Base-by-base conservation (phyloP, 2,888 invertebrate species). In the Odontothrips loti region DNA sequence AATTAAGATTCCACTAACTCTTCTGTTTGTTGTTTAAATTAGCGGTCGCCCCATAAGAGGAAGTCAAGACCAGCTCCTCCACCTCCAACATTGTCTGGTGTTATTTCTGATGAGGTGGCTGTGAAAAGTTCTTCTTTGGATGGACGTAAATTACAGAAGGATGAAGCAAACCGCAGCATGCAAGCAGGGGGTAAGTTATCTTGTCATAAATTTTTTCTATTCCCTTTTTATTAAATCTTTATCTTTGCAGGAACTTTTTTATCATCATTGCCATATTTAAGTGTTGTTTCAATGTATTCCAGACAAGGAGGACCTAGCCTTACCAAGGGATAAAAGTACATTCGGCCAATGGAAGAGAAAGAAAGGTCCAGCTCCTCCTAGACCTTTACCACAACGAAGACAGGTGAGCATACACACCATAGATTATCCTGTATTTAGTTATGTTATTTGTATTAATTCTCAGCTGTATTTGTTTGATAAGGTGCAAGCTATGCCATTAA, bases 301-400 rank as follows among this genome's bases (percentile, higher is more conserved):
- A 75, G 68, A 27, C 23, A 75, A 75, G 27, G 68, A 75, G 27
- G 68, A 75, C 6, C 27, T 27, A 27, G 4, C 68, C 23, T 79
- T 84, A 12, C 85, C 86, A 6, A 86, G 88, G 9, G 90, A 92
- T 84, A 92, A 93, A 86, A 92, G 91, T 82, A 88, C 89, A 20
- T 90, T 90, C 82, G 93, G 92, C 27, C 91, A 92, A 86, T 93
- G 93, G 90, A 93, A 93, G 83, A 90, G 93, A 80, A 90, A 92
- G 84, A 96, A 96, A 86, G 94, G 95, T 0, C 95, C 94, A 0
- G 96, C 96, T 0, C 96, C 96, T 0, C 92, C 93, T 0, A 88
- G 94, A 51, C 96, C 96, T 0, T 89, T 90, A 48, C 86, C 86
- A 1, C 92, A 93, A 75, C 91, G 92, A 83, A 90, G 94, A 83